Conservation (phyloP, 2,888 invertebrate species). For the Sympetrum striolatum region DNA sequence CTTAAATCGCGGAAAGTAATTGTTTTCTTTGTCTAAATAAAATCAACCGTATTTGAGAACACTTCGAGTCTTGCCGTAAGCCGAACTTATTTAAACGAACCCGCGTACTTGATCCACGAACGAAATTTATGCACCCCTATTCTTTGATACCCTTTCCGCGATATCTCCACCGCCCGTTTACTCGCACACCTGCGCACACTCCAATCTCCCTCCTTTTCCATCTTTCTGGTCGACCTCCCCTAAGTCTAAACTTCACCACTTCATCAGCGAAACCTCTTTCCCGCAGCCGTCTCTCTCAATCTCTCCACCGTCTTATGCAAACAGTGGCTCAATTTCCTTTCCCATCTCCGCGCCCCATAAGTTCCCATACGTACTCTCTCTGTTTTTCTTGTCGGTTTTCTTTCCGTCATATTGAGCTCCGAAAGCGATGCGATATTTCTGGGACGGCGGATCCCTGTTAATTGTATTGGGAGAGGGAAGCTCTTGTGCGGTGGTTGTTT, state of each 20-base stretch:
- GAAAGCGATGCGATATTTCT: not conserved
- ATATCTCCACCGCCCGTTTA: not conserved
- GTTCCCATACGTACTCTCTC: not conserved
- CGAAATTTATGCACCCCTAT: no score
- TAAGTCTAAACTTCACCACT: not conserved
- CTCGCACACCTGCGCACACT: not conserved
- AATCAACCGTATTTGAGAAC: no score
- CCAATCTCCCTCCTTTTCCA: not conserved
- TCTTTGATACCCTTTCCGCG: no score
- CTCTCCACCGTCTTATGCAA: not conserved
- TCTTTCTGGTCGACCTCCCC: not conserved
- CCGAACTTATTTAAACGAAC: no score
- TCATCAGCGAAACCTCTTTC: not conserved
- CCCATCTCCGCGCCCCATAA: not conserved
- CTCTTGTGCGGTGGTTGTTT: no score
- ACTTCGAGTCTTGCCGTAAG: no score
- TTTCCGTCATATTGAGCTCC: not conserved
- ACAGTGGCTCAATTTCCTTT: not conserved
- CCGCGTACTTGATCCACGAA: no score
- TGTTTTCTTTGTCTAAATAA: no score
- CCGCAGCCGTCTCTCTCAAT: not conserved
- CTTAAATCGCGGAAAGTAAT: no score
- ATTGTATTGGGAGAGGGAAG: not conserved
- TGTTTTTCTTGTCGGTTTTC: not conserved
- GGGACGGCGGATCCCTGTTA: not conserved